Base-by-base conservation (phyloP, 2,797 vertebrate species). In the Avahi laniger region DNA sequence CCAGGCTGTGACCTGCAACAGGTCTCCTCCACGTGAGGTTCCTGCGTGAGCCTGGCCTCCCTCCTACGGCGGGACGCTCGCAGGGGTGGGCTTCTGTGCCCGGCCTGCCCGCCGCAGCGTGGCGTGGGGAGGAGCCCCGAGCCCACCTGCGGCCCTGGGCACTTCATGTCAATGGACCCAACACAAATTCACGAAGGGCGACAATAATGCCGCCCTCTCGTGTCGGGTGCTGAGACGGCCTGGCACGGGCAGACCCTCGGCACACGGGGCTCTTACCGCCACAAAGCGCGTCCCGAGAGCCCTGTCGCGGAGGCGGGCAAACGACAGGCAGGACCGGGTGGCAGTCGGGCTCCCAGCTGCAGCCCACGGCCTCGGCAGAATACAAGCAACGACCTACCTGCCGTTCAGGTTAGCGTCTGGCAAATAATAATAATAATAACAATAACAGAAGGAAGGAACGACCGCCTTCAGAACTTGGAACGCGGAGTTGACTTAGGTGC, bases 381-480 rank as follows among this genome's bases (percentile, higher is more conserved):
- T 4, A 1, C 4, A 65, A 65, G 41, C 2, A 2, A 26, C 0
- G 48, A 5, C 13, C 70, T 1, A 0, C 12, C 63, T 1, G 0
- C 8, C 33, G 61, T 35, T 2, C 30, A 10, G 6, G 26, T 5
- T 4, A 24, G 1, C n/a, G 30, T 7, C n/a, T 18, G 33, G 24
- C 13, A 1, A 30, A 15, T 15, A 78, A 10, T 0, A 2, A 2
- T 0, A 2, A 26, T 11, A 10, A 13, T 18, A 1, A 38, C 15
- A 15, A 0, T 0, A 41, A 7, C 28, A 10, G 22, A 12, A 10
- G 7, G 14, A 33, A 13, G 18, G 17, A 35, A 11, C 2, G 13
- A 13, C 13, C 1, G 12, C 20, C 67, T 24, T 41, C 57, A 14
- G 75, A 20, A 26, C 7, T 5, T 2, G 22, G 48, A 13, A 12